Evolutionary conservation across 2,797 vertebrate species (phyloP), one percentile per base, ranked within the genome.

Genomic region (Chromobotia macracanthus): DNA sequence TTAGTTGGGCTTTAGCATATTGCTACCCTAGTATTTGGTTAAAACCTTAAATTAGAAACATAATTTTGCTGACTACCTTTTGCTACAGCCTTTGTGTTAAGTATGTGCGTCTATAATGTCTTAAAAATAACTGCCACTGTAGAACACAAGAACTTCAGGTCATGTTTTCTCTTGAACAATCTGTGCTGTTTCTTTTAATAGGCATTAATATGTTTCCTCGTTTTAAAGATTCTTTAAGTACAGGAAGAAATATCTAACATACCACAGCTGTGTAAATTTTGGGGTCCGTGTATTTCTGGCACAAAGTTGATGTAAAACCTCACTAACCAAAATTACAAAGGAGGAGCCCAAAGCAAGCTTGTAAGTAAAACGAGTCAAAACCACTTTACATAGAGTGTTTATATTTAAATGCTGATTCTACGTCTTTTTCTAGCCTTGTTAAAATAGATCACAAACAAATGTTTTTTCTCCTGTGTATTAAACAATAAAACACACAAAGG

Each of bases 311-410:
- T 46, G 1, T 60, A 35, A 69, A 69, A 77, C 53, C 35, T 79
- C 53, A 76, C 51, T 3, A 76, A 85, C 75, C 86, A 77, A 85
- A 82, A 88, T 89, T 80, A 84, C 73, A 55, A 58, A 25, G 79
- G 81, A 61, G 64, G 82, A 68, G 83, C 83, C 64, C 1, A 15
- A 79, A 84, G 85, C 84, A 77, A 69, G 21, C 72, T 79, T 81
- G 75, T 84, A 91, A 88, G 88, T 87, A 87, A 87, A 81, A 8
- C 75, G 71, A 80, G 88, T 87, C 85, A 87, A 90, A 76, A 87
- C 87, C 78, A 70, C 83, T 8, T 61, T 75, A 82, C n/a, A 74
- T 1, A 64, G 58, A 56, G 61, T 28, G 16, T 44, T 75, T 66
- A 51, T 55, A 41, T 25, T 35, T 35, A 75, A 67, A 76, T 28